These are phyloP conservation scores for Oryzias celebensis DNA, from an alignment of 2,113 vertebrate species.

Conservation along the genomic window DNA sequence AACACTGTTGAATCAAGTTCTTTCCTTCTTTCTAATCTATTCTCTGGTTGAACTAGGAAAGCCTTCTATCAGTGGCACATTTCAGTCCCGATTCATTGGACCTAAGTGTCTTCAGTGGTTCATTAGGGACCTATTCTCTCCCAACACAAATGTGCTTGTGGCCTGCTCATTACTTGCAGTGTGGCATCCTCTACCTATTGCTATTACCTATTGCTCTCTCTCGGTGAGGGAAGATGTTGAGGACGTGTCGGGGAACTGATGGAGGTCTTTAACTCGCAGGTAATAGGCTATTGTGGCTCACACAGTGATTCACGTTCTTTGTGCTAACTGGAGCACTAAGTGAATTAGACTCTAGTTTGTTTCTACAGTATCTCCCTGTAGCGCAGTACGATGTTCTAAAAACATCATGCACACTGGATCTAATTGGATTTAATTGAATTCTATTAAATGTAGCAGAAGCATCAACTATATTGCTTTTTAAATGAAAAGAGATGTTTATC, in stretches of 20 bases:
- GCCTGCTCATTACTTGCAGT: slow-evolving; percentile 67
- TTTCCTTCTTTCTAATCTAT: slow-evolving; percentile 17
- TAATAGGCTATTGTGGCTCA: slow-evolving; percentile 65
- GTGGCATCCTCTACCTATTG: slow-evolving; percentile 44
- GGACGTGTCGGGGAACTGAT: slow-evolving; percentile 51
- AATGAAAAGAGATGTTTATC: neutral
- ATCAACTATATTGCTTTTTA: slow-evolving; percentile 5
- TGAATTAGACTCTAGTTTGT: slow-evolving; percentile 56
- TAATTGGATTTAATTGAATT: slow-evolving; percentile 17
- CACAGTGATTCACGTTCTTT: slow-evolving; percentile 56
- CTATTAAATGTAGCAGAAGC: neutral
- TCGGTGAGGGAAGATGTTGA: slow-evolving; percentile 40
- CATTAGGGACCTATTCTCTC: slow-evolving; percentile 64
- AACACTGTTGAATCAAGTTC: neutral
- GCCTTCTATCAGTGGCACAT: slow-evolving; percentile 59
- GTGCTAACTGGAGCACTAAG: slow-evolving; percentile 59
- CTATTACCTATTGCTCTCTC: slow-evolving; percentile 19
- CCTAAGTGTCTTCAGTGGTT: slow-evolving; percentile 63
- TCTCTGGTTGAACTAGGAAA: slow-evolving; percentile 50
- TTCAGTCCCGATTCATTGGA: slow-evolving; percentile 59
- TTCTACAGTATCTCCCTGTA: slow-evolving; percentile 24
- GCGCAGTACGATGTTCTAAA: slow-evolving; percentile 1
- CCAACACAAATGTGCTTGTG: slow-evolving; percentile 57
- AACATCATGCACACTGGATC: neutral
- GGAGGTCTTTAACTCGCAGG: slow-evolving; percentile 63